Evolutionary conservation across 1,140 invertebrate species (phyloP).

Genomic region (Eupeodes corollae): DNA sequence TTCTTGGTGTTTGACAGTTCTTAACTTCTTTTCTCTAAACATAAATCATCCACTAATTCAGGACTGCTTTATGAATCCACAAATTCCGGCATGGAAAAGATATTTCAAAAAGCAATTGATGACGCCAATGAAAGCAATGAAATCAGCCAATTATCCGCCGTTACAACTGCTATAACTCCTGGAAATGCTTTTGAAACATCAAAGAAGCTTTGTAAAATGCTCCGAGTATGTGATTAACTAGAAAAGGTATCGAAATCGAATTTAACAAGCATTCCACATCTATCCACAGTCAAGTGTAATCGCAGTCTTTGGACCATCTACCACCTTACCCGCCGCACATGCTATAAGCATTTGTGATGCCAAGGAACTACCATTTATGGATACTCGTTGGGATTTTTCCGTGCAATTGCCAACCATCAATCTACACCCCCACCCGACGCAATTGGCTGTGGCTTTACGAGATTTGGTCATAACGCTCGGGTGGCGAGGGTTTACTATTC

Average conservation of each 20-base stretch:
- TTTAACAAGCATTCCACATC: too few species aligned
- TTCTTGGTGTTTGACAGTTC: too few species aligned
- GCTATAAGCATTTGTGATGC: constrained; percentile 79
- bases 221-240: constrained; percentile 20
- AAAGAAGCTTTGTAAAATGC: constrained; percentile 37
- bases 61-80: constrained; percentile 36
- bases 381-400: constrained; percentile 55
- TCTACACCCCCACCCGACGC: constrained; percentile 67
- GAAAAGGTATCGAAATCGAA: too few species aligned
- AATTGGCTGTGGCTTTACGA: constrained; percentile 57
- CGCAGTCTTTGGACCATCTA: constrained; percentile 74
- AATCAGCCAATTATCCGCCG: constrained; percentile 24
- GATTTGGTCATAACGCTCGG: constrained; percentile 63
- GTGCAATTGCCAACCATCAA: constrained; percentile 57
- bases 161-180: constrained; percentile 25
- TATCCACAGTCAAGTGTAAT: constrained; percentile 49
- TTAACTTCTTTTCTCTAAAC: too few species aligned
- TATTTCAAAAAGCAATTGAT: constrained; percentile 35
- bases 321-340: constrained; percentile 51
- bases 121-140: constrained; percentile 30
- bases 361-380: constrained; percentile 78
- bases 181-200: constrained; percentile 37
- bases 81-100: constrained; percentile 31
- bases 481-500: constrained; percentile 77
- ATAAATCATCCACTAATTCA: too few species aligned